Evolutionary conservation across 1,140 invertebrate species (phyloP).

Genomic region (Drosophila ogumai): DNA sequence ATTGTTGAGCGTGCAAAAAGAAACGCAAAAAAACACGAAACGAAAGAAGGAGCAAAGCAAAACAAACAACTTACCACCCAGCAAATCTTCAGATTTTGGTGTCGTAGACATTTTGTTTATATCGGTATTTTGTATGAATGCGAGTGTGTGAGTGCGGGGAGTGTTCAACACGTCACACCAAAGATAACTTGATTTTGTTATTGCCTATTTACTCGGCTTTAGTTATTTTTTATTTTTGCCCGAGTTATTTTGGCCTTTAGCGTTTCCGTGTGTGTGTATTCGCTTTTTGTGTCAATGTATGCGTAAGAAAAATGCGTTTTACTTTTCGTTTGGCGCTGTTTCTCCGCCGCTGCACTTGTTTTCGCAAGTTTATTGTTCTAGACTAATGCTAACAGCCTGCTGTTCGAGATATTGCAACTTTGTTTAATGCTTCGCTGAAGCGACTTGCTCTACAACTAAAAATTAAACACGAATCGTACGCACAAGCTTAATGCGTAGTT

Average conservation of each 20-base stretch:
- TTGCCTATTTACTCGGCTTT: slow-evolving; percentile 67
- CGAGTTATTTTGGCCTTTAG: slow-evolving; percentile 64
- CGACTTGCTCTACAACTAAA: slow-evolving; percentile 48
- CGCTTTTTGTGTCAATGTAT: slow-evolving; percentile 56
- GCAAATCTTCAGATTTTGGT: slow-evolving; percentile 82
- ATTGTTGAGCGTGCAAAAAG: slow-evolving; percentile 46
- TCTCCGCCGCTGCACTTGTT: slow-evolving; percentile 54
- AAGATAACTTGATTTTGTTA: slow-evolving; percentile 70
- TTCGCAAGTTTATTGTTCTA: slow-evolving; percentile 33
- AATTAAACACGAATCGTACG: slow-evolving; percentile 59
- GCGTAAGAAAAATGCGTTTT: slow-evolving; percentile 75
- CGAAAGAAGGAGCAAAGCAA: slow-evolving; percentile 35
- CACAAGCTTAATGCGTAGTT: slow-evolving; percentile 79
- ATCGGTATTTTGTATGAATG: slow-evolving; percentile 36
- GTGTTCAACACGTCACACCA: slow-evolving; percentile 65
- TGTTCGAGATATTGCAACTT: slow-evolving; percentile 49
- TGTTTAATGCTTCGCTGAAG: slow-evolving; percentile 46
- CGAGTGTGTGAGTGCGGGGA: slow-evolving; percentile 26
- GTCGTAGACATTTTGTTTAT: slow-evolving; percentile 80
- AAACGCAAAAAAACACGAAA: slow-evolving; percentile 27
- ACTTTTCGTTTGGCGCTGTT: slow-evolving; percentile 70
- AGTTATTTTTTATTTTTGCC: slow-evolving; percentile 38
- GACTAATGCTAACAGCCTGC: slow-evolving; percentile 34
- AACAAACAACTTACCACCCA: slow-evolving; percentile 74
- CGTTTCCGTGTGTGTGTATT: slow-evolving; percentile 40